Evolutionary conservation across 2,113 vertebrate genomes (phyloP).

Genomic region (Equus quagga): DNA sequence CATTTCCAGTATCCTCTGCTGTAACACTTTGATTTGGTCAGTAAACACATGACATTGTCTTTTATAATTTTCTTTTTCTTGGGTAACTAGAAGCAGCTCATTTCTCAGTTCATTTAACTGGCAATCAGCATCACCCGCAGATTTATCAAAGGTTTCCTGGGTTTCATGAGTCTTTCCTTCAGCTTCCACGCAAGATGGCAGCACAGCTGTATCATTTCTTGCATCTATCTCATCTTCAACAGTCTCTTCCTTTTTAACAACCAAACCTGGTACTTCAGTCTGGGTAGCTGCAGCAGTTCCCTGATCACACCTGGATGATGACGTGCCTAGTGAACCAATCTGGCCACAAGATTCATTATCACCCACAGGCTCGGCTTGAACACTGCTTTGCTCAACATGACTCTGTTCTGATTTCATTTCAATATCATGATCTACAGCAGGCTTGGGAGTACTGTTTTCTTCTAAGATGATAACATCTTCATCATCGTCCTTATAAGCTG

Average conservation of each 20-base stretch:
- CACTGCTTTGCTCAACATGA: slow-evolving; percentile 66
- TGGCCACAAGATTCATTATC: neutral
- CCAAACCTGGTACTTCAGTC: slow-evolving; percentile 82
- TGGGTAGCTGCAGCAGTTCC: slow-evolving; percentile 85
- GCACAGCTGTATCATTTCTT: fast-evolving
- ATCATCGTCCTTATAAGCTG: slow-evolving; percentile 77
- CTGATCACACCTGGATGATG: slow-evolving; percentile 26
- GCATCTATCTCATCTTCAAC: slow-evolving; percentile 65
- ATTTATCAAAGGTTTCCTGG: neutral
- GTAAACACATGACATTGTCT: slow-evolving; percentile 85
- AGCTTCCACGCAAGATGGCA: neutral
- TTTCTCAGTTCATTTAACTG: slow-evolving; percentile 81
- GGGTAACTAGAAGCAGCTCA: slow-evolving; percentile 72
- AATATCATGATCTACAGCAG: slow-evolving; percentile 81
- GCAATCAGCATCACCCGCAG: neutral
- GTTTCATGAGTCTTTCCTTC: slow-evolving; percentile 17
- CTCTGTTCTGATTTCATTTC: slow-evolving; percentile 86
- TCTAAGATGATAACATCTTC: slow-evolving; percentile 93
- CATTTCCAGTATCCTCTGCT: slow-evolving; percentile 85
- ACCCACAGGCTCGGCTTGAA: slow-evolving; percentile 19
- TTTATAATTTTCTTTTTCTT: slow-evolving; percentile 90
- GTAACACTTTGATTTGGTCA: slow-evolving; percentile 83
- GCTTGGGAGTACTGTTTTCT: slow-evolving; percentile 91
- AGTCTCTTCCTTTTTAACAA: slow-evolving; percentile 89
- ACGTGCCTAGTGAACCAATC: slow-evolving; percentile 7